phyloP scores from a whole-genome alignment of 1,140 invertebrate genomes.

The Zaprionus gabonicus region DNA sequence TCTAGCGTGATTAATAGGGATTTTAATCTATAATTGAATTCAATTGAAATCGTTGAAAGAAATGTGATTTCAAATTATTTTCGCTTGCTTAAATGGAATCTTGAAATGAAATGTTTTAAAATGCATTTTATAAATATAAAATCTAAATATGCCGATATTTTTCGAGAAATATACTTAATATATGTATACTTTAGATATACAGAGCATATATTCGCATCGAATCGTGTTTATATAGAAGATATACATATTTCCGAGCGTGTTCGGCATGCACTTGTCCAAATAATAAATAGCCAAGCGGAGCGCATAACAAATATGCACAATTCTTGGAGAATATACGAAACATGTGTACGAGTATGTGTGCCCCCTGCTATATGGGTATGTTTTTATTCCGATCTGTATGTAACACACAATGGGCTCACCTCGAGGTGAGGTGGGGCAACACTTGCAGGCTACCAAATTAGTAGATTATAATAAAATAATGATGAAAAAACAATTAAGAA shows the following conservation, averaged over 20 bases:
- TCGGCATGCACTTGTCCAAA: constrained; percentile 74
- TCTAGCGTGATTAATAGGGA: background rate
- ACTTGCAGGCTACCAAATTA: constrained; percentile 14
- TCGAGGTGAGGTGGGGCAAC: background rate
- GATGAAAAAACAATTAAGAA: constrained; percentile 5
- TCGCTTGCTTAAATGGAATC: constrained; percentile 57
- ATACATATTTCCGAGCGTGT: constrained; percentile 23
- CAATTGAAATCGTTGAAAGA: constrained; percentile 24
- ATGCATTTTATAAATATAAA: constrained; percentile 59
- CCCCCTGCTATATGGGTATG: constrained; percentile 5
- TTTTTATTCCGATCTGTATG: constrained; percentile 9
- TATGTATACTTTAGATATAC: background rate
- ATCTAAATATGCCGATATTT: constrained; percentile 30
- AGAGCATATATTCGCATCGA: background rate
- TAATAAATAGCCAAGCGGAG: constrained; percentile 55
- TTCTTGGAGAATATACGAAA: constrained; percentile 39
- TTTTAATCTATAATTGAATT: constrained; percentile 49
- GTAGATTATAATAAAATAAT: constrained; percentile 17
- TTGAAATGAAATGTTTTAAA: constrained; percentile 32
- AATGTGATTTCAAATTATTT: constrained; percentile 9
- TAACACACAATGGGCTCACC: background rate
- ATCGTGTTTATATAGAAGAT: constrained; percentile 26
- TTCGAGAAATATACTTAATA: constrained; percentile 14
- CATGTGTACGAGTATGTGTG: constrained; percentile 20
- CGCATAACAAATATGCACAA: constrained; percentile 55